phyloP scores from a whole-genome alignment of 2,113 vertebrate species.

The Circaetus cinerascens region DNA sequence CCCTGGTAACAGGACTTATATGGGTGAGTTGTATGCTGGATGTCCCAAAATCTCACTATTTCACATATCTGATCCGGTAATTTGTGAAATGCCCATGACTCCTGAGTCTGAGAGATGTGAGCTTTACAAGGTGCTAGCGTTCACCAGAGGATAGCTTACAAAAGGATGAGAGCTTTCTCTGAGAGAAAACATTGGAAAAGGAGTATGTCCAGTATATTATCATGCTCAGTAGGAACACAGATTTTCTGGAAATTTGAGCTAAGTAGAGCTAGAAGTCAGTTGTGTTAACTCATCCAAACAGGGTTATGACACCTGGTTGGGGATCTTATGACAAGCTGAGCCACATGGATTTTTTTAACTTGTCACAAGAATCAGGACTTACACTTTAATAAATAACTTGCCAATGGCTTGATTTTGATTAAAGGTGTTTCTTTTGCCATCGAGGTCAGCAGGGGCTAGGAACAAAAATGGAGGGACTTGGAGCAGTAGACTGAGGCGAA shows the following conservation, averaged over 20 bases:
- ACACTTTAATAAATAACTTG: background rate
- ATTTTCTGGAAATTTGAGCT: slow-evolving; percentile 39
- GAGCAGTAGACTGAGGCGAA: background rate
- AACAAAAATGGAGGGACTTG: background rate
- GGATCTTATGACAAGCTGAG: background rate
- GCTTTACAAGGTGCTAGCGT: background rate
- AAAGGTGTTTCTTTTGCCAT: background rate
- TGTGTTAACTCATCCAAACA: slow-evolving; percentile 14
- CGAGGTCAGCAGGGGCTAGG: background rate
- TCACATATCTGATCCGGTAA: background rate
- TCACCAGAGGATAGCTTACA: background rate
- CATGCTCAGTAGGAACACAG: background rate
- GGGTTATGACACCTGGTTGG: background rate
- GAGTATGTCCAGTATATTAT: background rate
- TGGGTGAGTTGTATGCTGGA: background rate
- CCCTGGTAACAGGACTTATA: background rate
- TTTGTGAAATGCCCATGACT: background rate
- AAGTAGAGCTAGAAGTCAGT: background rate
- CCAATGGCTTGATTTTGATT: background rate
- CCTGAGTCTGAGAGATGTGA: background rate
- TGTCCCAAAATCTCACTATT: background rate
- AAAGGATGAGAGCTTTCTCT: background rate
- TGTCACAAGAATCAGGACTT: background rate
- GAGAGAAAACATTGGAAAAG: background rate
- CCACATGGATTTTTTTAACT: background rate